Evolutionary conservation across 2,113 vertebrate species (phyloP), one percentile per base, ranked within the genome.

Genomic region (Sinocyclocheilus anshuiensis): DNA sequence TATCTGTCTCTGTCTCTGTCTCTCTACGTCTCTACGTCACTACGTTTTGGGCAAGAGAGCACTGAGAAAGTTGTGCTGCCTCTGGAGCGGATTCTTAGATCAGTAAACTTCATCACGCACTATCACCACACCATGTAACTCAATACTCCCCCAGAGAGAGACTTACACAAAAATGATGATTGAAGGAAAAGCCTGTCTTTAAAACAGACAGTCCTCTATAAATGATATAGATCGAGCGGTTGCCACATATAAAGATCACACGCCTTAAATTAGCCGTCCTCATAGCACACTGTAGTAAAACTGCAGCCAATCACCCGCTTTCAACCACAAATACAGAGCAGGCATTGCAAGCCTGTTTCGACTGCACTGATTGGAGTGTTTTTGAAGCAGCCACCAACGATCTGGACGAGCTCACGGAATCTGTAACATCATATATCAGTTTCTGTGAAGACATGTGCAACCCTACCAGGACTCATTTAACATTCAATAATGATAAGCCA

Each of bases 51-150:
- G 86, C 90, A 83, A 90, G 69, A 87, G 91, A 92, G 87, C 90
- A 93, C 89, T 95, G 95, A 95, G 95, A 96, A 95, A 94, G 92
- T 93, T 94, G 89, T 89, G 91, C 89, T 90, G 92, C 91, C 94
- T 94, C 94, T 90, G 59, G 88, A 93, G 92, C 91, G 94, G 94
- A 95, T 94, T 94, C 94, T 92, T 94, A 92, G 93, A 96, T 92
- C 96, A 97, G 96, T 95, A 95, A 96, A 95, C 94, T 91, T 88
- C 91, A 92, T 91, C 93, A 84, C 89, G 89, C 94, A 92, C 89
- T 89, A 89, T 92, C 87, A 84, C 89, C 93, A 93, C 89, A 93
- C 93, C 90, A 81, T 90, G 93, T 93, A 94, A 95, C 87, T 84
- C 92, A 94, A 95, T 95, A 95, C 91, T 92, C 93, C 93, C 92